phyloP scores from a whole-genome alignment of 2,888 invertebrate genomes.

The Trachelus troglodyta region DNA sequence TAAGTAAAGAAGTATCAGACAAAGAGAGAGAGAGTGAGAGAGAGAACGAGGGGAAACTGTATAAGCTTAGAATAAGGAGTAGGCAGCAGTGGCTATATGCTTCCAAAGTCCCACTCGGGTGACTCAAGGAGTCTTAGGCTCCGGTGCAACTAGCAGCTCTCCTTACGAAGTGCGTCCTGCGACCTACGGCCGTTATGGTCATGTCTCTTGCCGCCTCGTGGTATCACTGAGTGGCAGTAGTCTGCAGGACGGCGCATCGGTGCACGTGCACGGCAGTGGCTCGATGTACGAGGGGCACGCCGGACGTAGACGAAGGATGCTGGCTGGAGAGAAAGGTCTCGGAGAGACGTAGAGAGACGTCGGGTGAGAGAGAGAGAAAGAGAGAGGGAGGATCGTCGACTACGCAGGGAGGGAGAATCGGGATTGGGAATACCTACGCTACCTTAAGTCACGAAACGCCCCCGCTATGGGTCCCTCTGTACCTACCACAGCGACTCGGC shows the following conservation, averaged over 20 bases:
- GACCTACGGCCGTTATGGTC: slow-evolving; percentile 35
- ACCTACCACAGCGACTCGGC: background rate
- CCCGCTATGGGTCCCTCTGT: slow-evolving; percentile 34
- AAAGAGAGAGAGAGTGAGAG: too few species aligned
- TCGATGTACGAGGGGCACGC: background rate
- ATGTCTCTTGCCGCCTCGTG: slow-evolving; percentile 15
- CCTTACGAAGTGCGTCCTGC: slow-evolving; percentile 26
- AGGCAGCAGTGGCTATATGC: background rate
- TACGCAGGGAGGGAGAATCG: background rate
- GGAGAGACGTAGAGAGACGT: background rate
- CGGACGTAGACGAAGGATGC: background rate
- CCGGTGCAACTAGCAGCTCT: background rate
- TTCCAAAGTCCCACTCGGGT: background rate
- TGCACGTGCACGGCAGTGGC: slow-evolving; percentile 2
- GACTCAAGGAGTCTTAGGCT: background rate
- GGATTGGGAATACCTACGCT: slow-evolving; percentile 8
- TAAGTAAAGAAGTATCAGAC: background rate
- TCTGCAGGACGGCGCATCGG: background rate
- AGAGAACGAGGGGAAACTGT: background rate
- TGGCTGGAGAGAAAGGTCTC: background rate
- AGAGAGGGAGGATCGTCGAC: background rate
- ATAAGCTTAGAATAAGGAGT: background rate
- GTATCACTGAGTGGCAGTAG: background rate
- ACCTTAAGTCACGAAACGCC: slow-evolving; percentile 41
- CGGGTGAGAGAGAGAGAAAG: too few species aligned